Conservation (phyloP, 1,140 invertebrate genomes). For the Thalassaphorura encarpata region DNA sequence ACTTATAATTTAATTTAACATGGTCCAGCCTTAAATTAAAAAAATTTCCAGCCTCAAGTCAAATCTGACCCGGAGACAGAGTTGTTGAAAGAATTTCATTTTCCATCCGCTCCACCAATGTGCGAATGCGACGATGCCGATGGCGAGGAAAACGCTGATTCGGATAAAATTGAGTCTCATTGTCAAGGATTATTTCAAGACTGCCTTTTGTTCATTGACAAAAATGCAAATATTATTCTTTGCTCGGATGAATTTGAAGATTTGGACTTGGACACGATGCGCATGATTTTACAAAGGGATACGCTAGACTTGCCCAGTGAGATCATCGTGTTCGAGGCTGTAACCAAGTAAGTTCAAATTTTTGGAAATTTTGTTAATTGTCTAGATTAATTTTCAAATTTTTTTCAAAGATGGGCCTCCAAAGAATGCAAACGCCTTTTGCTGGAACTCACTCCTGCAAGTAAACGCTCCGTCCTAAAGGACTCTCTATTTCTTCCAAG, state of each 20-base stretch:
- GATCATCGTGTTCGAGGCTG: conserved; percentile 46
- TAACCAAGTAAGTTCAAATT: conserved; percentile 36
- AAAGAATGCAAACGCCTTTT: conserved; percentile 53
- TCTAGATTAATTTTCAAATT: conserved; percentile 29
- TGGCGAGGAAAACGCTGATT: neutral
- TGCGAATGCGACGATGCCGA: too few species aligned
- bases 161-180: conserved; percentile 22
- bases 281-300: conserved; percentile 46
- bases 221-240: conserved; percentile 48
- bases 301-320: conserved; percentile 48
- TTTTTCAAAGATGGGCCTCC: conserved; percentile 49
- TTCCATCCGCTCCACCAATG: too few species aligned
- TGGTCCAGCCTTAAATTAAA: too few species aligned
- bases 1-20: too few species aligned
- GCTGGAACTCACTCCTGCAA: conserved; percentile 48
- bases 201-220: conserved; percentile 52
- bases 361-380: neutral
- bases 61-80: too few species aligned
- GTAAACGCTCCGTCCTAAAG: conserved; percentile 49
- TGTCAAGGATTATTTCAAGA: conserved; percentile 50
- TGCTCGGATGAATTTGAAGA: conserved; percentile 55
- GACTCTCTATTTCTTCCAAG: conserved; percentile 54
- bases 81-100: too few species aligned
- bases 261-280: conserved; percentile 47
- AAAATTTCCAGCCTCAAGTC: too few species aligned